A percentile compares a stretch with the other conserved stretches of the same genome.
Evolutionary conservation across 2,113 vertebrate species (phyloP).

Genomic region (Ochotona curzoniae): DNA sequence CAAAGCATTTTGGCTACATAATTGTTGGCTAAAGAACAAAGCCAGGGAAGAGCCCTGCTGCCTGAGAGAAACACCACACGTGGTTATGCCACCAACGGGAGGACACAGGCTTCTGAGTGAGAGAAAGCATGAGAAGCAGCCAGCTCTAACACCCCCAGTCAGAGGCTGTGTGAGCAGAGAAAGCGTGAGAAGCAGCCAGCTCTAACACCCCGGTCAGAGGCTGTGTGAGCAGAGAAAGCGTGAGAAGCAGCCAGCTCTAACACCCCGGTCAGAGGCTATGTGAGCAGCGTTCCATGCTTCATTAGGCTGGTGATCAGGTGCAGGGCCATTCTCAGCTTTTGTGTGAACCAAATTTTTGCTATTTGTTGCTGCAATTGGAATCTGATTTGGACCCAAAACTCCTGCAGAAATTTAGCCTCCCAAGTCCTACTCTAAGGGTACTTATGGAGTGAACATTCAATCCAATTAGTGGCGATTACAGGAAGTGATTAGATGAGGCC

Average conservation of each 20-base stretch:
- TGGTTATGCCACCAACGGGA: background rate
- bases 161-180: background rate
- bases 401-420: too few relatives aligned
- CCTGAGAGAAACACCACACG: background rate
- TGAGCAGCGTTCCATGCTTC: background rate
- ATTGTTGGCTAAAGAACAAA: slow-evolving; percentile 38
- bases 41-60: background rate
- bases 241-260: background rate
- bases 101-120: background rate
- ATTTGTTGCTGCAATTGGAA: background rate
- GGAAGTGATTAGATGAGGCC: too few relatives aligned
- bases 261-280: too few relatives aligned
- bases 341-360: background rate
- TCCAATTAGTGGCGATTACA: too few relatives aligned
- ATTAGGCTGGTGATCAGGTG: accelerated
- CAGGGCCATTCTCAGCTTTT: too few relatives aligned
- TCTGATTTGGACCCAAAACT: too few relatives aligned
- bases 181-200: background rate
- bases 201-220: accelerated
- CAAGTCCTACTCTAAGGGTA: too few relatives aligned
- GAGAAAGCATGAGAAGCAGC: background rate
- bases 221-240: background rate
- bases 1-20: slow-evolving; percentile 17
- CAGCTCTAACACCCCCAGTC: accelerated
- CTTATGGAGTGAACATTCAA: too few relatives aligned